phyloP scores from a whole-genome alignment of 2,797 vertebrate genomes.

The Onychomys torridus region DNA sequence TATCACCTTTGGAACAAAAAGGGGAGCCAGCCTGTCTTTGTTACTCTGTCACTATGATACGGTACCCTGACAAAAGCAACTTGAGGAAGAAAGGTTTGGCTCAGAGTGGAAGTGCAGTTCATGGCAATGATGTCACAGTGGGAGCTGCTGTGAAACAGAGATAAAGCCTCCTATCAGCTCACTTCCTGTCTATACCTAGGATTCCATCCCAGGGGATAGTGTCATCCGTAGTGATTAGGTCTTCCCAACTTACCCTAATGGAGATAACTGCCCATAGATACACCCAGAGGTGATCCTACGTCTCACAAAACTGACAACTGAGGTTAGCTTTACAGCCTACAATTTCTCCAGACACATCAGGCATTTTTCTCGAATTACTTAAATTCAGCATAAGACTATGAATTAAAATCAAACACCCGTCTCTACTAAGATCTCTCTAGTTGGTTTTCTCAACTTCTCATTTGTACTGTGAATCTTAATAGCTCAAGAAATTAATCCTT shows the following conservation, averaged over 20 bases:
- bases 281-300: background rate
- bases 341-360: background rate
- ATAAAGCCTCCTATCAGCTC: background rate
- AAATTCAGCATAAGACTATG: constrained; percentile 25
- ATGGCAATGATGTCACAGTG: too few species aligned
- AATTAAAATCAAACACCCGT: background rate
- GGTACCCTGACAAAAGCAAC: background rate
- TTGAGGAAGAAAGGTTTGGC: too few species aligned
- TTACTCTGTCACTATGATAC: background rate
- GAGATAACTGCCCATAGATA: background rate
- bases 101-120: background rate
- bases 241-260: background rate
- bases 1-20: background rate
- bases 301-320: background rate
- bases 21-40: background rate
- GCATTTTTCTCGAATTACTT: constrained; percentile 26
- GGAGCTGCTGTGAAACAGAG: background rate
- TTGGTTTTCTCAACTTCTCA: constrained; percentile 40
- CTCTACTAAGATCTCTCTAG: constrained; percentile 3
- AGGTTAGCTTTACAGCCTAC: background rate
- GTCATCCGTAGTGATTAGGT: too few species aligned
- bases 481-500: constrained; percentile 49
- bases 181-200: background rate
- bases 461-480: constrained; percentile 53
- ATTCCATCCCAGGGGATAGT: background rate